Conservation (phyloP, 2,888 invertebrate species). For the Thysanoteuthis rhombus region DNA sequence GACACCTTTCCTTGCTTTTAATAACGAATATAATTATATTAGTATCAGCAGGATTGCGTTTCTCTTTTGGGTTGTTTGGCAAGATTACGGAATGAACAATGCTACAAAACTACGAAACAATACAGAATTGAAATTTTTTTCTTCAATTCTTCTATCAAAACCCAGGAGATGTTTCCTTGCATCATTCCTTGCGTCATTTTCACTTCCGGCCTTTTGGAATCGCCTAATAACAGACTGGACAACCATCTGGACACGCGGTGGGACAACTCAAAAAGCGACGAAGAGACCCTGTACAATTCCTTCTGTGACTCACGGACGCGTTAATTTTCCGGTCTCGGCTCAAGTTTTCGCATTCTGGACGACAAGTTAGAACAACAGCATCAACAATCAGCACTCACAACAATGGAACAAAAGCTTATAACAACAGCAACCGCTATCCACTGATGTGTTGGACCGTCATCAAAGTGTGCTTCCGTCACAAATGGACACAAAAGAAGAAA, state of each 20-base stretch:
- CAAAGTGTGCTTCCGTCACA: not conserved
- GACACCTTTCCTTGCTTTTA: no score
- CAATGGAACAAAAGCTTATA: not conserved
- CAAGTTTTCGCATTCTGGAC: not conserved
- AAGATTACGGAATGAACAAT: no score
- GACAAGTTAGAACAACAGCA: not conserved
- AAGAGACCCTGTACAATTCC: not conserved
- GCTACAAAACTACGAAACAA: no score
- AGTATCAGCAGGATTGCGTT: no score
- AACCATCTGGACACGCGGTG: not conserved
- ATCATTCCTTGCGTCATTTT: not conserved
- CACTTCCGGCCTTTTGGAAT: not conserved
- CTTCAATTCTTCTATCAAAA: no score
- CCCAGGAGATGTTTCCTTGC: not conserved
- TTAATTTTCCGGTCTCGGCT: conserved; percentile 12
- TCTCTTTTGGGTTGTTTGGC: no score
- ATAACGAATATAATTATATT: no score
- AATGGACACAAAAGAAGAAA: not conserved
- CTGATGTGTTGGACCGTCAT: not conserved
- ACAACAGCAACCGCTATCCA: not conserved
- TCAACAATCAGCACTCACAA: not conserved
- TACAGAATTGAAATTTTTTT: no score
- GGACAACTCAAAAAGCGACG: not conserved
- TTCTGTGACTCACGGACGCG: not conserved
- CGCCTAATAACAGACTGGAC: not conserved